Percentiles rank a stretch among this genome's conserved stretches.
These are phyloP conservation scores for Scatophagus argus DNA, from an alignment of 2,113 vertebrate species.

Conservation along the genomic window DNA sequence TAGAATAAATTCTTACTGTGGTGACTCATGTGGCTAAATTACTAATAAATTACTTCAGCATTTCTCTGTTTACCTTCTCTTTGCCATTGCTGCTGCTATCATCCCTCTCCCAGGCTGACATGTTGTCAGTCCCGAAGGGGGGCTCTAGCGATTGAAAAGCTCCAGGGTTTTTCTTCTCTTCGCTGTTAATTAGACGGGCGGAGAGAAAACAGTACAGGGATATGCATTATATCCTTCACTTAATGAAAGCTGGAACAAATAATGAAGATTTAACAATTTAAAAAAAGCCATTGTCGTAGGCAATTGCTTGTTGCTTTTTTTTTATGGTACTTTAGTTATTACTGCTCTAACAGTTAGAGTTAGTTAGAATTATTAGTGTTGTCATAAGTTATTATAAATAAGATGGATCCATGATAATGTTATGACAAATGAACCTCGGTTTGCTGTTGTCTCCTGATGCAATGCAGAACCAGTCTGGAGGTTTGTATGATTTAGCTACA, in stretches of 20 bases:
- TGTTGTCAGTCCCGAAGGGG: constrained; percentile 78
- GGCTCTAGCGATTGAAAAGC: constrained; percentile 55
- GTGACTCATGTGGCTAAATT: constrained; percentile 9
- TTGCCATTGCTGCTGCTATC: constrained; percentile 52
- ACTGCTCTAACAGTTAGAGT: background rate
- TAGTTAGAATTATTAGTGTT: background rate
- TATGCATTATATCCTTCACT: constrained; percentile 7
- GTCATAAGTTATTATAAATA: too few species aligned
- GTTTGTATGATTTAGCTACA: constrained; percentile 56
- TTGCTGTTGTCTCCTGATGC: constrained; percentile 18
- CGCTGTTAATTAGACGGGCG: constrained; percentile 65
- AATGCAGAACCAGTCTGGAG: constrained; percentile 56
- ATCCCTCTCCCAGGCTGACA: constrained; percentile 74
- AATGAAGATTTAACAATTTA: background rate
- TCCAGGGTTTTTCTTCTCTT: constrained; percentile 58
- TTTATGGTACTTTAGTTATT: background rate
- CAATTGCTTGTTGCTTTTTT: background rate
- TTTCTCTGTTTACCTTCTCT: constrained; percentile 79
- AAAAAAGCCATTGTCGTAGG: background rate
- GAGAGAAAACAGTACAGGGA: constrained; percentile 19
- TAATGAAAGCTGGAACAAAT: constrained; percentile 12
- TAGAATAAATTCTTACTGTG: background rate
- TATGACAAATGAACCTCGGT: constrained; percentile 46
- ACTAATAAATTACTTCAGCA: constrained; percentile 26
- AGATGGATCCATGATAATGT: constrained; percentile 10